phyloP scores from a whole-genome alignment of 1,140 invertebrate species.

The Hyphantria cunea region DNA sequence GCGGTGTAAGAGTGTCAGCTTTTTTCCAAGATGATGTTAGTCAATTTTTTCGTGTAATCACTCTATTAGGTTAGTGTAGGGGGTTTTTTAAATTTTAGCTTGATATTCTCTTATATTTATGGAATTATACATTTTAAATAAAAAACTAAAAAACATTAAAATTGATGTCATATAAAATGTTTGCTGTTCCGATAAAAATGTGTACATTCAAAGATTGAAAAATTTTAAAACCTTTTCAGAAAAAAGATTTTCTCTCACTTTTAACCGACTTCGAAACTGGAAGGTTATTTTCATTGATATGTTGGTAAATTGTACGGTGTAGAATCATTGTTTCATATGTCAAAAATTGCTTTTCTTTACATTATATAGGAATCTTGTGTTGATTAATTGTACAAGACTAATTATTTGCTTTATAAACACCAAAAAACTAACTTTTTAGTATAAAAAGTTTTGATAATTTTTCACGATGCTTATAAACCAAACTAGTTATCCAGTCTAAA shows the following conservation, averaged over 20 bases:
- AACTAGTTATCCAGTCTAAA: slow-evolving; percentile 36
- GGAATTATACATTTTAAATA: too few species aligned
- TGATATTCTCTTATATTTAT: too few species aligned
- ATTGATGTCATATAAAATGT: neutral
- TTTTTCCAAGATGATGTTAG: too few species aligned
- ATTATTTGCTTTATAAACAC: slow-evolving; percentile 10
- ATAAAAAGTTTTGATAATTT: slow-evolving; percentile 5
- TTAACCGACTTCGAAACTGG: slow-evolving; percentile 4
- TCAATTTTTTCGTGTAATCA: too few species aligned
- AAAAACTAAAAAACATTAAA: neutral
- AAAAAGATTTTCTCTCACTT: neutral
- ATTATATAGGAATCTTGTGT: slow-evolving; percentile 32
- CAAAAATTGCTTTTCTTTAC: slow-evolving; percentile 32
- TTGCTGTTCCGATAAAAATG: too few species aligned
- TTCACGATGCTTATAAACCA: slow-evolving; percentile 5
- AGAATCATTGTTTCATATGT: slow-evolving; percentile 39
- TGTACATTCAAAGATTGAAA: too few species aligned
- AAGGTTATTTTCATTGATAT: slow-evolving; percentile 53
- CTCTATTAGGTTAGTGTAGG: too few species aligned
- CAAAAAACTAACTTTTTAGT: slow-evolving; percentile 2
- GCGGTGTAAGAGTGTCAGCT: too few species aligned
- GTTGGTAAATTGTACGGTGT: slow-evolving; percentile 47
- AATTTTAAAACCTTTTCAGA: too few species aligned
- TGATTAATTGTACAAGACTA: slow-evolving; percentile 25
- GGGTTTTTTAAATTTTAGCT: too few species aligned